A percentile compares a stretch with the other conserved stretches of the same genome.
Evolutionary conservation across 2,888 invertebrate genomes (phyloP).

Genomic region (Drosophila vallismaia): DNA sequence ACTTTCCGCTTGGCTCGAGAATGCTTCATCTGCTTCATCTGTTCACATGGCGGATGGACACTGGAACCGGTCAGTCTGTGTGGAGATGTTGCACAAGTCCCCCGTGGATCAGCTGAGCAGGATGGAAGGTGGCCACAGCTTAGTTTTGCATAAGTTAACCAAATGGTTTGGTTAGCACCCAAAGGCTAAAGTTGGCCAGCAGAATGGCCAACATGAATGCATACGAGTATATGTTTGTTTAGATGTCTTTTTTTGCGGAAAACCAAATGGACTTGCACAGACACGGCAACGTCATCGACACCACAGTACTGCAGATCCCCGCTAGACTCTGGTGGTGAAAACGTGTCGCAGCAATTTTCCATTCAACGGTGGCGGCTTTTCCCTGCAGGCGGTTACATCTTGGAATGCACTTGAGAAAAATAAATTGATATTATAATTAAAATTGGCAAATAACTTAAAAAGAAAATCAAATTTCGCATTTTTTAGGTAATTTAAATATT

Average conservation of each 20-base stretch:
- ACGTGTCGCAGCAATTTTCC: slow-evolving; percentile 75
- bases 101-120: slow-evolving; percentile 34
- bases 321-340: slow-evolving; percentile 49
- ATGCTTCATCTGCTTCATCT: slow-evolving; percentile 31
- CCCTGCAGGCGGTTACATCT: slow-evolving; percentile 42
- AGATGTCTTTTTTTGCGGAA: slow-evolving; percentile 39
- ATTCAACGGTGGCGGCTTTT: slow-evolving; percentile 71
- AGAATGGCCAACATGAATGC: slow-evolving; percentile 57
- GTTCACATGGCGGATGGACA: slow-evolving; percentile 37
- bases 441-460: no score
- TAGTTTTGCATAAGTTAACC: slow-evolving; percentile 62
- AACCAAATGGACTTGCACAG: slow-evolving; percentile 40
- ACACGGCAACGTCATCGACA: slow-evolving; percentile 39
- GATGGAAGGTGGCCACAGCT: slow-evolving; percentile 11
- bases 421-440: neutral
- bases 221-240: slow-evolving; percentile 39
- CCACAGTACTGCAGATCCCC: slow-evolving; percentile 31
- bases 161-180: slow-evolving; percentile 57
- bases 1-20: slow-evolving; percentile 62
- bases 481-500: neutral
- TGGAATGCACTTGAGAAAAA: neutral
- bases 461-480: neutral
- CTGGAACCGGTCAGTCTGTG: slow-evolving; percentile 30
- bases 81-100: slow-evolving; percentile 60
- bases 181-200: slow-evolving; percentile 73